Base-by-base conservation (phyloP, 1,140 invertebrate species). In the Cydia strobilella region DNA sequence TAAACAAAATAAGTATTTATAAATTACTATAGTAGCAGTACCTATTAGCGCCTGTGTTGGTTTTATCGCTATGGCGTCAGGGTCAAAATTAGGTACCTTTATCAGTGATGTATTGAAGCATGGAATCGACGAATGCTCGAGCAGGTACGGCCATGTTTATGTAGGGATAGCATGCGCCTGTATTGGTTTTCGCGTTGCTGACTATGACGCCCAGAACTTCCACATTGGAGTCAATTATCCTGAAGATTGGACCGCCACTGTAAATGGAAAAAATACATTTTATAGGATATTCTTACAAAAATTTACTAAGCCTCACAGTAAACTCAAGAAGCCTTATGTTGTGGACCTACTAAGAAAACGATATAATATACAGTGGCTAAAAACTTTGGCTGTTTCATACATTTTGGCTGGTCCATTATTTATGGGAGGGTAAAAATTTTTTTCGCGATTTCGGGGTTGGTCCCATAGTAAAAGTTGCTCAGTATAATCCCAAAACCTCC, bases 81-180 rank as follows among this genome's bases (percentile, higher is more conserved):
- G 25, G 23, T 12, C n/a, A 25, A 48, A 27, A 20, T 51, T 66
- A 74, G 63, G 65, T 82, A 94, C 94, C 90, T 83, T 89, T 88
- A 23, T 93, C 93, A 18, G 79, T 23, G 65, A 94, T 84, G 76
- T 93, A 95, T 62, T 92, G 75, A 1, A 83, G 74, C 9, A 95
- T 72, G 1, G 90, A 81, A 20, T 69, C 54, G 51, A 82, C 80
- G 51, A 95, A 86, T 5, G 89, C 87, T 0, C 76, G 75, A 4
- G 87, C 84, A 0, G 94, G 94, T 45, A 95, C 89, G 6, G 94
- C 94, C 93, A 95, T 94, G 81, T 94, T 95, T 75, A 95, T 84
- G 78, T 93, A 92, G 0, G 94, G 94, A 77, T 93, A 94, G 35
- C 90, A 87, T 1, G 89, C 87, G 10, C 87, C 89, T 0, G 80